phyloP scores from a whole-genome alignment of 2,888 invertebrate species.

The Nomada hirtipes region DNA sequence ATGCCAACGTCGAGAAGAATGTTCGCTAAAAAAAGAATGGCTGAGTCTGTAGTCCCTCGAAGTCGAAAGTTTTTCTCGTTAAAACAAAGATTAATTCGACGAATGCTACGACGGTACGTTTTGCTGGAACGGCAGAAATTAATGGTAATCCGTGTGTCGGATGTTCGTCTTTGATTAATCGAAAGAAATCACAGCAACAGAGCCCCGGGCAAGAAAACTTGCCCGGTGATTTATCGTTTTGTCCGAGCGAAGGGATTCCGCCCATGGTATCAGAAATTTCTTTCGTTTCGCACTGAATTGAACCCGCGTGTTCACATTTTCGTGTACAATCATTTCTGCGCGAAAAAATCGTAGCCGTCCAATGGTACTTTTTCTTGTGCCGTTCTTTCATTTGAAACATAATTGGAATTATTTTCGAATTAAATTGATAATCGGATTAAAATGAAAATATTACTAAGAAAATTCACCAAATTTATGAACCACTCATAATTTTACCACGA shows the following conservation, averaged over 20 bases:
- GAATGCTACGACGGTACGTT: constrained; percentile 13
- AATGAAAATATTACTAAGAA: too few relatives aligned
- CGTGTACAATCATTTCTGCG: background rate
- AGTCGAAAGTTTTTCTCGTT: constrained; percentile 14
- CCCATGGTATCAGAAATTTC: constrained; percentile 49
- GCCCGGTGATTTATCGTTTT: constrained; percentile 60
- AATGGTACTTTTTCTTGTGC: too few relatives aligned
- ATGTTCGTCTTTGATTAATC: constrained; percentile 68
- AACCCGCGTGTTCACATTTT: background rate
- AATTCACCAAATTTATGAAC: background rate
- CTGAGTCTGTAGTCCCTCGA: background rate
- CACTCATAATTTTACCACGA: background rate
- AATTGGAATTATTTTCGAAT: too few relatives aligned
- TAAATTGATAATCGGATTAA: too few relatives aligned
- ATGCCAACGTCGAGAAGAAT: background rate
- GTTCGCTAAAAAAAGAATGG: background rate
- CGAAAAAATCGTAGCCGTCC: background rate
- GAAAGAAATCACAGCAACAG: constrained; percentile 57
- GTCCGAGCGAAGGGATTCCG: constrained; percentile 40
- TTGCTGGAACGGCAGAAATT: constrained; percentile 50
- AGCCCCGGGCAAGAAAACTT: constrained; percentile 47
- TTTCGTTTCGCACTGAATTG: constrained; percentile 34
- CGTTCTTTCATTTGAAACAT: too few relatives aligned
- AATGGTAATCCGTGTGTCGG: constrained; percentile 62
- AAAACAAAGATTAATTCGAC: constrained; percentile 52